A percentile compares a stretch with the other conserved stretches of the same genome.
Conservation (phyloP, 1,140 invertebrate species). For the Vanessa tameamea region DNA sequence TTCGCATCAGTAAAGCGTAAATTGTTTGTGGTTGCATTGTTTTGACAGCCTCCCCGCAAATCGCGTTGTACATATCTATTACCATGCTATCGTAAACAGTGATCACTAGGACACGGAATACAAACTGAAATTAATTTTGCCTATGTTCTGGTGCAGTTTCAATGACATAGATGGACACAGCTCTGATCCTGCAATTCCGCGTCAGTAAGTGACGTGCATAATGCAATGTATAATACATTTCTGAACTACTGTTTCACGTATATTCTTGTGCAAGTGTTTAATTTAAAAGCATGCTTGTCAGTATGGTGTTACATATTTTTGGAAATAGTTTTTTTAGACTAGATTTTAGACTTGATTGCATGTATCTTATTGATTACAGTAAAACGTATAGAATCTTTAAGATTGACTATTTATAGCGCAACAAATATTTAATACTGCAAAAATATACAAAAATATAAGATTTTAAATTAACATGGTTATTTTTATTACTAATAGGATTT, state of each 20-base stretch:
- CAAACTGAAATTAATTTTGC: slow-evolving; percentile 28
- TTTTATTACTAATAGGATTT: too few relatives aligned
- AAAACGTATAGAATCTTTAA: too few relatives aligned
- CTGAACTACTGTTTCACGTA: background rate
- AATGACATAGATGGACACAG: slow-evolving; percentile 22
- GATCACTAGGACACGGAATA: slow-evolving; percentile 12
- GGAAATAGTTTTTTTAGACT: too few relatives aligned
- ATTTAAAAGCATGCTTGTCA: too few relatives aligned
- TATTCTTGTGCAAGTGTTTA: background rate
- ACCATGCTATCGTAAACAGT: slow-evolving; percentile 30
- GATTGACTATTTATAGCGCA: too few relatives aligned
- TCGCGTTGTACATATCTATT: slow-evolving; percentile 31
- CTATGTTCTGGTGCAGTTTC: slow-evolving; percentile 16
- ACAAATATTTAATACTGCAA: too few relatives aligned
- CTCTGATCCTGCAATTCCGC: slow-evolving; percentile 6
- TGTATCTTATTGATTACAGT: too few relatives aligned
- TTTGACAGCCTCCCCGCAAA: slow-evolving; percentile 42
- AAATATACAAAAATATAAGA: too few relatives aligned
- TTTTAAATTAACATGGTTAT: too few relatives aligned
- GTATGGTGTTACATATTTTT: too few relatives aligned
- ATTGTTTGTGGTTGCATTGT: slow-evolving; percentile 41
- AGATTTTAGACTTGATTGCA: too few relatives aligned
- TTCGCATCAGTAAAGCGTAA: slow-evolving; percentile 23
- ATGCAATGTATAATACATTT: background rate
- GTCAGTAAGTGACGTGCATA: background rate